Conservation (phyloP, 2,113 vertebrate genomes). For the Strix aluco region DNA sequence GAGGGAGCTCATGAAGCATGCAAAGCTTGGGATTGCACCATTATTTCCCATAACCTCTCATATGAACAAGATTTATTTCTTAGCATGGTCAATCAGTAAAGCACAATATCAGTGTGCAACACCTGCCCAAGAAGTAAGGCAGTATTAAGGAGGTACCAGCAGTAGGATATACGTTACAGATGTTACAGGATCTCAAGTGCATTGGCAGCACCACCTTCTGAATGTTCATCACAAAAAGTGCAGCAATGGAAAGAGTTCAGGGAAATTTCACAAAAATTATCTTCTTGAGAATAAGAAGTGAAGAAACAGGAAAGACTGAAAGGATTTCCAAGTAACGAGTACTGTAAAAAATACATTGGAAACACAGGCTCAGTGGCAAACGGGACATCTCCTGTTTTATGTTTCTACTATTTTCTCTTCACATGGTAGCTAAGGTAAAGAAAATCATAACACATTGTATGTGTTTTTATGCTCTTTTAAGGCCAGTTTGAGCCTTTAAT, state of each 20-base stretch:
- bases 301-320: neutral
- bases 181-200: neutral
- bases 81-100: neutral
- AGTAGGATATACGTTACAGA: neutral
- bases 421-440: neutral
- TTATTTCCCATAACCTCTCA: neutral
- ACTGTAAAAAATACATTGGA: neutral
- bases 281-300: neutral
- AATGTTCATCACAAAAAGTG: neutral
- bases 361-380: neutral
- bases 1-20: neutral
- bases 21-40: neutral
- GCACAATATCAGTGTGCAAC: neutral
- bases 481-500: neutral
- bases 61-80: neutral
- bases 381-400: neutral
- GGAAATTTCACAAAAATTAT: neutral
- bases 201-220: neutral
- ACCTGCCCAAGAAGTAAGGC: neutral
- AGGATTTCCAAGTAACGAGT: neutral
- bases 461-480: neutral
- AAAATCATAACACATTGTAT: neutral
- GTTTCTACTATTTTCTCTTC: neutral
- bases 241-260: neutral
- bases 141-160: neutral